These are phyloP conservation scores for Petrocephalus schoutedeni DNA, from an alignment of 2,797 vertebrate species.

Conservation along the genomic window DNA sequence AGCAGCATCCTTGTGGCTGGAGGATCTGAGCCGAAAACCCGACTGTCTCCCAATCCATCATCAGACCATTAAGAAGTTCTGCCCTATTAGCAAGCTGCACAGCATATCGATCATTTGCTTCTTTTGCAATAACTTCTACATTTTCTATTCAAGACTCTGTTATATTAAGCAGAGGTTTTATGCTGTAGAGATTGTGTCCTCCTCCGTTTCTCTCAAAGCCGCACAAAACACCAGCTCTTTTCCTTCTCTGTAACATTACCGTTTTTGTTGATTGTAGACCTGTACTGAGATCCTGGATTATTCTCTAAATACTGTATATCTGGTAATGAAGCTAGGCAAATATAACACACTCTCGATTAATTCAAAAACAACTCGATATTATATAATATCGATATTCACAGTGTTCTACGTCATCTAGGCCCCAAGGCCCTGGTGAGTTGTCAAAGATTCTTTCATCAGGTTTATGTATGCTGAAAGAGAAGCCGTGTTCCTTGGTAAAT, in stretches of 20 bases:
- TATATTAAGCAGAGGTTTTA: not conserved
- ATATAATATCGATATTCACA: not conserved
- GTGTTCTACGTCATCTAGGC: not conserved
- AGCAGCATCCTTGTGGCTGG: not conserved
- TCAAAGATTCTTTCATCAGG: constrained; percentile 50
- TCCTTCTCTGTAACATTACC: not conserved
- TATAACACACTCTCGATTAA: not conserved
- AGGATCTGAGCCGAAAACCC: not conserved
- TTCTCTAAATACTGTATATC: not conserved
- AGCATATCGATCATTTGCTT: not conserved
- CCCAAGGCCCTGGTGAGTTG: not conserved
- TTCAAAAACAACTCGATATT: not conserved
- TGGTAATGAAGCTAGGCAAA: not conserved
- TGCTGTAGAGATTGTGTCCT: not conserved
- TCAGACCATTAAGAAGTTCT: not conserved
- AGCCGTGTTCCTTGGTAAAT: constrained; percentile 53
- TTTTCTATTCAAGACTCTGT: not conserved
- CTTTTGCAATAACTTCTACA: not conserved
- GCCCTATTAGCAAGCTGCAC: not conserved
- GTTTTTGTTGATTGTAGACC: not conserved
- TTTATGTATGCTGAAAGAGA: constrained; percentile 63
- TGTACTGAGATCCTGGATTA: not conserved
- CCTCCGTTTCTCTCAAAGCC: not conserved
- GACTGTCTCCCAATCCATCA: not conserved
- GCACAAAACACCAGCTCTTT: not conserved